Evolutionary conservation across 1,140 invertebrate species (phyloP), one percentile per base, ranked within the genome.

Genomic region (Leptopilina boulardi): DNA sequence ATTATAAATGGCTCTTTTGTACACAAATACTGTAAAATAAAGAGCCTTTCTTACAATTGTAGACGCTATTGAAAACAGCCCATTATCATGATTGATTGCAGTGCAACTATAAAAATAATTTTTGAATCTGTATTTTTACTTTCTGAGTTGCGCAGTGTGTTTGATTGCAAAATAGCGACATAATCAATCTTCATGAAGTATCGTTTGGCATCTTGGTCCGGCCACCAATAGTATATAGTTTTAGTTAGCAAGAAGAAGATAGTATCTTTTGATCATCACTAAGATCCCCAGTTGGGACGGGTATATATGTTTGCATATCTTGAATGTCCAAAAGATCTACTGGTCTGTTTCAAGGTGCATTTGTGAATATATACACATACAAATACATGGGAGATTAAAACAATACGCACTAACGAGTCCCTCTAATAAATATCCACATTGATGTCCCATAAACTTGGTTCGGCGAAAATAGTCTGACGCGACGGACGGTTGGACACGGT

Each of bases 341-440:
- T 73, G 13, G 34, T 19, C 13, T 42, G 18, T 34, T 71, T 56
- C 30, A 59, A 30, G 56, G 21, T 34, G 75, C 76, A 77, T 75
- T 66, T 66, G 71, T 21, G 23, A 66, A 87, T 42, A 1, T 42
- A 11, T 42, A 11, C 41, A 11, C 13, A 13, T 42, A 13, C 41
- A 42, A 2, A 3, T 47, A 47, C 6, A 34, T 38, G 34, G 34
- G 3, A n/a, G 84, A 89, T 87, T 88, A 82, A 87, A 87, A 87
- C 86, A 87, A 87, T 87, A 81, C 80, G 76, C 77, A 81, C 83
- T 86, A 88, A 87, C 86, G 85, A 89, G 82, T 82, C 80, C 81
- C 84, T 77, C 85, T 86, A 87, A 88, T 88, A 89, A 89, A 89
- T 89, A 88, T 88, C 87, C 74, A 74, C 78, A 74, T 21, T 30